Conservation (phyloP, 2,888 invertebrate genomes). For the Linhomoeus sp. region DNA sequence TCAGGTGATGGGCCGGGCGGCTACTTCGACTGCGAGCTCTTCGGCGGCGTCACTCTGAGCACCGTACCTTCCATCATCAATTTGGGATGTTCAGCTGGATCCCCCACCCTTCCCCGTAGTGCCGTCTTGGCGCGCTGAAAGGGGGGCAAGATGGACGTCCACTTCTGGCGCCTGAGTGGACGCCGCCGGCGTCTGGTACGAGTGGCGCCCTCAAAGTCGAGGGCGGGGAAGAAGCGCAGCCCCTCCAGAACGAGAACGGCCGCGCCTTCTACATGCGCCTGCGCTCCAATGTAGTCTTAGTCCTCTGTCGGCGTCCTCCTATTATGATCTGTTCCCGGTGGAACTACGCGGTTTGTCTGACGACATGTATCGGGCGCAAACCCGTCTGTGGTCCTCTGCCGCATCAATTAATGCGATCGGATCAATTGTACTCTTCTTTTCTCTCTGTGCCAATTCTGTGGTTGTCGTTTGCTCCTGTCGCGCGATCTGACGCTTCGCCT, state of each 20-base stretch:
- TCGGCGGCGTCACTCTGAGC: slow-evolving; percentile 61
- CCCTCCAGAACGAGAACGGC: slow-evolving; percentile 17
- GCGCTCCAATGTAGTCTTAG: too few species aligned
- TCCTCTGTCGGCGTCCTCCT: too few species aligned
- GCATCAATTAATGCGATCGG: too few species aligned
- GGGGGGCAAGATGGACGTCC: slow-evolving; percentile 8
- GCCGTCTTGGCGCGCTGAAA: slow-evolving; percentile 10
- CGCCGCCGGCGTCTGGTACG: slow-evolving; percentile 22
- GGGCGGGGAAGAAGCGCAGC: background rate
- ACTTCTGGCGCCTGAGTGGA: slow-evolving; percentile 13
- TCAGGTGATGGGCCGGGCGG: slow-evolving; percentile 53
- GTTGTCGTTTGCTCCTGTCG: too few species aligned
- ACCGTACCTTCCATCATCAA: slow-evolving; percentile 56
- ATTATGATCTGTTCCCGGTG: too few species aligned
- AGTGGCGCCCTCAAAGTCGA: slow-evolving; percentile 17
- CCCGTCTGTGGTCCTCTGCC: too few species aligned
- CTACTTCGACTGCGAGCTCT: slow-evolving; percentile 73
- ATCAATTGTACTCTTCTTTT: too few species aligned
- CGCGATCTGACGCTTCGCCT: too few species aligned
- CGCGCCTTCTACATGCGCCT: slow-evolving; percentile 15
- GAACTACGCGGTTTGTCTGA: too few species aligned
- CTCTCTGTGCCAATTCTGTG: too few species aligned
- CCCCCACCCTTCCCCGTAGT: slow-evolving; percentile 62
- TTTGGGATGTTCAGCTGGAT: slow-evolving; percentile 94
- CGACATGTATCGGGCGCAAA: too few species aligned